phyloP scores from a whole-genome alignment of 2,888 invertebrate genomes.

The Pandemis corylana region DNA sequence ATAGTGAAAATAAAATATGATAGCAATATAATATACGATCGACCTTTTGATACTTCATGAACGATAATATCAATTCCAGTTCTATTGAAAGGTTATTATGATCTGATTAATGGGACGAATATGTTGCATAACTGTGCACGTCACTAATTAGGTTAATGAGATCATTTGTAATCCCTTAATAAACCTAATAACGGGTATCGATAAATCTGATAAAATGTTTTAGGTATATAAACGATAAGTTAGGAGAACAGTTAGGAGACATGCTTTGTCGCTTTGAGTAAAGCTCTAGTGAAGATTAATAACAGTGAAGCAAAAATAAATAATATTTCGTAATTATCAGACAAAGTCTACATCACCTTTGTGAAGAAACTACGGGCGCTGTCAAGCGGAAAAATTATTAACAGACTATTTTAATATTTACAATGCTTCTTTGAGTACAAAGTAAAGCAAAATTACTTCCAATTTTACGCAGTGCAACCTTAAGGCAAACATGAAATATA shows the following conservation, averaged over 20 bases:
- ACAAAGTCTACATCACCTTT: neutral
- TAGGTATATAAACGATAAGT: neutral
- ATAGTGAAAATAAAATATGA: slow-evolving; percentile 1
- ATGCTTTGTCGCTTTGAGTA: neutral
- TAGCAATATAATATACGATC: slow-evolving; percentile 16
- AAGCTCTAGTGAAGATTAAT: neutral
- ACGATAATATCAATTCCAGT: slow-evolving; percentile 8
- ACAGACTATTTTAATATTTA: neutral
- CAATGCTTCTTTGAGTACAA: neutral
- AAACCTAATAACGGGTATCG: neutral
- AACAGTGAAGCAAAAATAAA: neutral
- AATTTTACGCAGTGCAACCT: neutral
- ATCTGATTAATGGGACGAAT: slow-evolving; percentile 18
- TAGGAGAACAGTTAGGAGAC: neutral
- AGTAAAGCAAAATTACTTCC: neutral
- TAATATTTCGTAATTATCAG: neutral
- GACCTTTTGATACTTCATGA: slow-evolving; percentile 3
- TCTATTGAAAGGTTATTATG: slow-evolving; percentile 12
- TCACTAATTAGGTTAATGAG: neutral
- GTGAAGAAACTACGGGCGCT: neutral
- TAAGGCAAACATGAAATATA: slow-evolving; percentile 20
- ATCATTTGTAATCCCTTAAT: neutral
- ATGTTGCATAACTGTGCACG: neutral
- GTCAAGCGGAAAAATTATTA: neutral
- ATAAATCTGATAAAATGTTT: neutral